Base-by-base conservation (phyloP, 1,140 invertebrate species). In the Cylas formicarius region DNA sequence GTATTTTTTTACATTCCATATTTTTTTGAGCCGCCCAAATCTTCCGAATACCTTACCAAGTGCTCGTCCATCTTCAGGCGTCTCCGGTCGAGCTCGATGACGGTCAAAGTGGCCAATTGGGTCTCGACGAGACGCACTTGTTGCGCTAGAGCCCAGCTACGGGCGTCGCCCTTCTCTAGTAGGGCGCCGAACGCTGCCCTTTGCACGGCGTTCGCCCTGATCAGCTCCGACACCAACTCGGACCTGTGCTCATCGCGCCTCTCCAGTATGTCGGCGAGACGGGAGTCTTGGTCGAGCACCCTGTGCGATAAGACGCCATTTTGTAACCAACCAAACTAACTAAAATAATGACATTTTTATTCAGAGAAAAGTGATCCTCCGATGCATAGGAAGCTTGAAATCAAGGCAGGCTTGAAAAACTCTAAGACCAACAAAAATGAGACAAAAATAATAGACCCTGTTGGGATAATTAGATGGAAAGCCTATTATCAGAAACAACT, bases 81-180 rank as follows among this genome's bases (percentile, higher is more conserved):
- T 52, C 74, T 79, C 48, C 75, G 77, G 48, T 86, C 78, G 29
- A 87, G 67, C 70, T 90, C 87, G 42, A 87, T 75, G 13, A 72
- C 67, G 40, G 86, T 88, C 2, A 90, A 68, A 38, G 75, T 72
- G 26, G 79, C 80, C 40, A 90, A 66, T 68, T 90, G 81, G 18
- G 74, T 72, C 55, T 89, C 80, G 28, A 90, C 80, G 21, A 89
- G 67, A 44, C 75, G 72, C 45, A 90, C 82, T 74, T 89, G 83
- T 57, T 84, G 79, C 44, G 80, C 71, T 8, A 90, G 71, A 55
- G 83, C 79, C 76, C 80, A 81, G 44, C 77, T 79, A 57, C 80
- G 74, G 7, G 81, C 72, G 69, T 89, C 86, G 50, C 80, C 79
- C 57, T 78, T 73, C 67, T 85, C 79, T 40, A 86, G 63, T 16